Evolutionary conservation across 2,797 vertebrate species (phyloP).

Genomic region (Scolopax bukidnonensis): DNA sequence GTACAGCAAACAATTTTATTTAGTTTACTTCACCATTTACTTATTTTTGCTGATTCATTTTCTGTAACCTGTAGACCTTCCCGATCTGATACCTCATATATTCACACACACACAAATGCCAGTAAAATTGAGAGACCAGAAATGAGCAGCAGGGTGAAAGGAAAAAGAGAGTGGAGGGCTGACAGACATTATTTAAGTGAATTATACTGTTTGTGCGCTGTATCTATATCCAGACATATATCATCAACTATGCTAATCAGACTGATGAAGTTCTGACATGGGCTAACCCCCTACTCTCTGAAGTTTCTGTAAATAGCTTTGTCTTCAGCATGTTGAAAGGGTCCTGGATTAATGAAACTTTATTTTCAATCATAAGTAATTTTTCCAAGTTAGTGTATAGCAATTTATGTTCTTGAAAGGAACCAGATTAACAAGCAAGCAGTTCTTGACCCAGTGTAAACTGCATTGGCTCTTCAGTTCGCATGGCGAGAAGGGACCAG

Average conservation of each 20-base stretch:
- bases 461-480: background rate
- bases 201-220: background rate
- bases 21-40: background rate
- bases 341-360: background rate
- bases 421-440: background rate
- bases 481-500: background rate
- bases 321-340: background rate
- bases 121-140: constrained; percentile 29
- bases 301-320: background rate
- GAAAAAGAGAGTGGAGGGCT: background rate
- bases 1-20: background rate
- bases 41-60: background rate
- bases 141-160: background rate
- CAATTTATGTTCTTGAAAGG: background rate
- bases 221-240: background rate
- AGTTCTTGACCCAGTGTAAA: background rate
- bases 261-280: background rate
- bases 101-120: background rate
- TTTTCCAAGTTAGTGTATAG: background rate
- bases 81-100: background rate
- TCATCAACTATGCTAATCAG: background rate
- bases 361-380: background rate
- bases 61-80: background rate
- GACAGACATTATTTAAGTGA: background rate
- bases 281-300: background rate